phyloP scores from a whole-genome alignment of 2,797 vertebrate species.

The Rhinella marina region DNA sequence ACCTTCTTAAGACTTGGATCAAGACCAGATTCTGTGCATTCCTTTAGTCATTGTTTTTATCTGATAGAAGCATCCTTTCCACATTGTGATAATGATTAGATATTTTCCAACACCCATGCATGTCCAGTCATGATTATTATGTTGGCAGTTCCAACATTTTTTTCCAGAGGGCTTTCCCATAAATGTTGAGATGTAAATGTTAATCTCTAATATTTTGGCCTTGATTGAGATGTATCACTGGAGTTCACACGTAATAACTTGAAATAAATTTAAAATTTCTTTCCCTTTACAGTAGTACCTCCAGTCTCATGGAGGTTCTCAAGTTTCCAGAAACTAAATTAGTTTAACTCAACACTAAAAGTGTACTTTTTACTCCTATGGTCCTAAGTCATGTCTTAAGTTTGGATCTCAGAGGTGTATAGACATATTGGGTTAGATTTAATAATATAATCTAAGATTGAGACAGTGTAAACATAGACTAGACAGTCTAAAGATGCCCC shows the following conservation, averaged over 20 bases:
- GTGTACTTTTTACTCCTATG: neutral
- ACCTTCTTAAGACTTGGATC: conserved; percentile 30
- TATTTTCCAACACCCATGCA: conserved; percentile 51
- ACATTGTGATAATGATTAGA: conserved; percentile 23
- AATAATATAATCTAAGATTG: no score
- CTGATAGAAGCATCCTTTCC: conserved; percentile 40
- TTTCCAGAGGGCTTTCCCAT: conserved; percentile 7
- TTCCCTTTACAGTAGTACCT: neutral
- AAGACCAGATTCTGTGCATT: conserved; percentile 33
- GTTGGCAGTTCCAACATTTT: conserved; percentile 10
- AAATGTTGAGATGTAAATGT: neutral
- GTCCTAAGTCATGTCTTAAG: neutral
- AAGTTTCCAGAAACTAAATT: neutral
- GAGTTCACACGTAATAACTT: neutral
- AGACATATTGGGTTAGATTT: neutral
- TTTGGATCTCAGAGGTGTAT: neutral
- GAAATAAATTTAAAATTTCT: neutral
- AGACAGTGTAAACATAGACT: no score
- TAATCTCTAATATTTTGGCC: neutral
- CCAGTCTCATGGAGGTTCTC: neutral
- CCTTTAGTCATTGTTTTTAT: conserved; percentile 47
- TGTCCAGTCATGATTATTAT: conserved; percentile 24
- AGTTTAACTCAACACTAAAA: neutral
- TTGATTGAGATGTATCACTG: neutral
- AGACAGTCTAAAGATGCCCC: no score